phyloP scores from a whole-genome alignment of 2,888 invertebrate genomes.

The Xestia sexstrigata region DNA sequence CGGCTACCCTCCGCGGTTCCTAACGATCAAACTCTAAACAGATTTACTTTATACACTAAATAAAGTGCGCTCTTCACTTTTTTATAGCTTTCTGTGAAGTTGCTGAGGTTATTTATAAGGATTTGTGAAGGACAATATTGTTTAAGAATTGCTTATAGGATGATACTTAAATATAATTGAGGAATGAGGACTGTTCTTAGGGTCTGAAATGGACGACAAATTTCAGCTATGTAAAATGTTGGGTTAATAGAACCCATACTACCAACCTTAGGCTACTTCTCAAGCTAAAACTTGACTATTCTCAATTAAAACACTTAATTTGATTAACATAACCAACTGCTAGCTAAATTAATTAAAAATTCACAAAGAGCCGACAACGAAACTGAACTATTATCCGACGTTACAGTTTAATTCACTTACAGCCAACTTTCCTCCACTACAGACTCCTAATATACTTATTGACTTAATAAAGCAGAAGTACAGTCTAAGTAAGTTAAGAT shows the following conservation, averaged over 20 bases:
- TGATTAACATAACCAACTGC: constrained; percentile 11
- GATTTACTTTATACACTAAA: constrained; percentile 64
- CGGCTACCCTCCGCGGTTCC: constrained; percentile 61
- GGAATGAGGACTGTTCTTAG: background rate
- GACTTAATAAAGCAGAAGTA: constrained; percentile 65
- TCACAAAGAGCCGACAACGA: constrained; percentile 40
- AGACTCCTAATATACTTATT: constrained; percentile 63
- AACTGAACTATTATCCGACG: constrained; percentile 51
- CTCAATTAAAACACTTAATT: constrained; percentile 10
- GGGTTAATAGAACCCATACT: background rate
- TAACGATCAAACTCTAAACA: constrained; percentile 58
- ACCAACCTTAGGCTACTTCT: background rate
- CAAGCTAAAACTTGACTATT: constrained; percentile 12
- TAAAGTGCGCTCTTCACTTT: constrained; percentile 53
- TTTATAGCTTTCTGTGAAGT: constrained; percentile 46
- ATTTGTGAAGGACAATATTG: constrained; percentile 20
- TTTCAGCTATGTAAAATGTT: background rate
- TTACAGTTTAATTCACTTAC: constrained; percentile 51
- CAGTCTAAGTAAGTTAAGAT: constrained; percentile 69
- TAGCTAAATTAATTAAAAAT: constrained; percentile 43
- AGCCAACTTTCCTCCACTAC: constrained; percentile 51
- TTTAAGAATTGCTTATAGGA: background rate
- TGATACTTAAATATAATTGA: background rate
- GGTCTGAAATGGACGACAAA: background rate
- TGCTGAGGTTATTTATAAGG: constrained; percentile 17